Conservation (phyloP, 2,113 vertebrate species). For the Heterocephalus glaber region DNA sequence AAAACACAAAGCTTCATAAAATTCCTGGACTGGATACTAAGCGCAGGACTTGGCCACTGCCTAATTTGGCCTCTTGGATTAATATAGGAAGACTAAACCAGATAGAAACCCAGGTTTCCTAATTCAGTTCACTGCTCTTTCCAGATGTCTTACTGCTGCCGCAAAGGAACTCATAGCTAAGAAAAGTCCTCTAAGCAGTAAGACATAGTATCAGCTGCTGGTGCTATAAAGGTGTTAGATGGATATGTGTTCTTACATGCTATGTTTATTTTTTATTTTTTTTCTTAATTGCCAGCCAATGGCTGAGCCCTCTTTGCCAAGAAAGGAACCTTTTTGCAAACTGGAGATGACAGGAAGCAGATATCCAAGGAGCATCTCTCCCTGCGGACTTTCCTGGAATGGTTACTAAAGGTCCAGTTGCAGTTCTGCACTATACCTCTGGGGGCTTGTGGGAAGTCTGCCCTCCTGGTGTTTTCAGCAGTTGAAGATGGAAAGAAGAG, state of each 20-base stretch:
- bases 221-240: not conserved
- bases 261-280: not conserved
- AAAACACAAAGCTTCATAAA: not conserved
- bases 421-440: not conserved
- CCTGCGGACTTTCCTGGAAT: not conserved
- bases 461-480: not conserved
- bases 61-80: not conserved
- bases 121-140: not conserved
- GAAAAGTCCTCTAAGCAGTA: not conserved
- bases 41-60: not conserved
- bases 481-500: not conserved
- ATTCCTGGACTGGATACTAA: not conserved
- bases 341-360: not conserved
- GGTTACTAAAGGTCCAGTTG: not conserved
- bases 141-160: not conserved
- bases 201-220: not conserved
- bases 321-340: not conserved
- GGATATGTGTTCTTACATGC: not conserved
- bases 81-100: not conserved
- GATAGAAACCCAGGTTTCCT: not conserved
- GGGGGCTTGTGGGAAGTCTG: not conserved
- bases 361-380: not conserved
- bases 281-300: not conserved
- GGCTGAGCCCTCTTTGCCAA: not conserved
- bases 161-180: not conserved